Evolutionary conservation across 1,140 invertebrate genomes (phyloP).

Genomic region (Drosophila arawakana): DNA sequence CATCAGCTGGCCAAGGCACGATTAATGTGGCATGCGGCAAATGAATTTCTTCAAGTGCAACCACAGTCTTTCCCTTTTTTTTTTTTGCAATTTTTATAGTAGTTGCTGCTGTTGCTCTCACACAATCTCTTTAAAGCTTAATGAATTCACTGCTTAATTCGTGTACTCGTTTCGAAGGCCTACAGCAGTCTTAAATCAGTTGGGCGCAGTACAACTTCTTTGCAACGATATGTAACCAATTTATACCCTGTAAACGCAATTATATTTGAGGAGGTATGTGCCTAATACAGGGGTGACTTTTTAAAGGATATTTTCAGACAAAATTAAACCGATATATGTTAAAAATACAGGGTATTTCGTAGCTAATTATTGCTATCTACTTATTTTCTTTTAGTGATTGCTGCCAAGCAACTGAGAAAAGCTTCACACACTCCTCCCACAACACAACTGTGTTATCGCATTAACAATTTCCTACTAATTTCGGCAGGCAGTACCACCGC

Average conservation of each 20-base stretch:
- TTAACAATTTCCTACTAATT: slow-evolving; percentile 82
- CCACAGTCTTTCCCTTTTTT: background rate
- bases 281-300: too few relatives aligned
- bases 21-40: slow-evolving; percentile 70
- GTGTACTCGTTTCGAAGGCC: slow-evolving; percentile 28
- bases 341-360: slow-evolving; percentile 1
- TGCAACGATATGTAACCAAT: background rate
- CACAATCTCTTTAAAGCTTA: slow-evolving; percentile 24
- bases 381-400: slow-evolving; percentile 8
- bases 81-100: background rate
- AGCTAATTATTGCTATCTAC: background rate
- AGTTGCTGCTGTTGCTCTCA: slow-evolving; percentile 12
- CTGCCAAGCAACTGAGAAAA: slow-evolving; percentile 43
- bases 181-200: slow-evolving; percentile 59
- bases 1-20: slow-evolving; percentile 46
- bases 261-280: too few relatives aligned
- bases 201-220: slow-evolving; percentile 59
- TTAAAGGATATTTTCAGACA: too few relatives aligned
- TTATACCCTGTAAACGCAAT: background rate
- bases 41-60: slow-evolving; percentile 42
- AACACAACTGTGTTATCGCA: slow-evolving; percentile 73
- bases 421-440: slow-evolving; percentile 42
- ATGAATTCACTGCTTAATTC: slow-evolving; percentile 47
- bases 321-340: too few relatives aligned
- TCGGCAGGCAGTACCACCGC: slow-evolving; percentile 38